phyloP scores from a whole-genome alignment of 1,140 invertebrate species.

The Oncopodura yosiiana region DNA sequence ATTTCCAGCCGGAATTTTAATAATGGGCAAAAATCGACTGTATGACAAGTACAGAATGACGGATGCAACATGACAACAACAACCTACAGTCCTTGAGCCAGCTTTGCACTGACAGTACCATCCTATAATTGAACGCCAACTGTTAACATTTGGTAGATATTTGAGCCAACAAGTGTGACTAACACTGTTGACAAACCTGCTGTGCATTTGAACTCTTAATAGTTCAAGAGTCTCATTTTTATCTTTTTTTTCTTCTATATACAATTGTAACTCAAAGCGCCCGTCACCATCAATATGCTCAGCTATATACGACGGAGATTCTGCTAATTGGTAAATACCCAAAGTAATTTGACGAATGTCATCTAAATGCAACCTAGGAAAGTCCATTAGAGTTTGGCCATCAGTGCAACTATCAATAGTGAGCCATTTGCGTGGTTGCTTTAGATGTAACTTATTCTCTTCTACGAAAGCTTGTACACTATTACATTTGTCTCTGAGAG shows the following conservation, averaged over 20 bases:
- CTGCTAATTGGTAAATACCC: not conserved
- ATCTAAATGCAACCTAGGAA: not conserved
- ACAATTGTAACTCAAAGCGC: not conserved
- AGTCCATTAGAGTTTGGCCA: not conserved
- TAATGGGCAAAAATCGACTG: too few relatives aligned
- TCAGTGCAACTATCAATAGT: too few relatives aligned
- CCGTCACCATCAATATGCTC: not conserved
- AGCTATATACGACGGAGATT: not conserved
- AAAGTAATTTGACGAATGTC: slow-evolving; percentile 1
- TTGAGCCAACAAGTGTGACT: not conserved
- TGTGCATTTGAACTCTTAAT: not conserved
- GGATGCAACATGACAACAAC: slow-evolving; percentile 1
- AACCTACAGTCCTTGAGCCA: not conserved
- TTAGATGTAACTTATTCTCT: too few relatives aligned
- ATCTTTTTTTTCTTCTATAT: not conserved
- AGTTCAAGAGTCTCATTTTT: too few relatives aligned
- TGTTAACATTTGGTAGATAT: not conserved
- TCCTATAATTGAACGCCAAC: not conserved
- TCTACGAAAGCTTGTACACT: too few relatives aligned
- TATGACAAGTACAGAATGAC: not conserved
- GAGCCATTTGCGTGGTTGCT: too few relatives aligned
- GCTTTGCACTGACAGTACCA: not conserved
- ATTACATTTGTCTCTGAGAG: too few relatives aligned
- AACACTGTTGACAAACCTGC: not conserved
- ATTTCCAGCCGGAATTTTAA: too few relatives aligned